Evolutionary conservation across 2,113 vertebrate genomes (phyloP).

Genomic region (Propithecus coquereli): DNA sequence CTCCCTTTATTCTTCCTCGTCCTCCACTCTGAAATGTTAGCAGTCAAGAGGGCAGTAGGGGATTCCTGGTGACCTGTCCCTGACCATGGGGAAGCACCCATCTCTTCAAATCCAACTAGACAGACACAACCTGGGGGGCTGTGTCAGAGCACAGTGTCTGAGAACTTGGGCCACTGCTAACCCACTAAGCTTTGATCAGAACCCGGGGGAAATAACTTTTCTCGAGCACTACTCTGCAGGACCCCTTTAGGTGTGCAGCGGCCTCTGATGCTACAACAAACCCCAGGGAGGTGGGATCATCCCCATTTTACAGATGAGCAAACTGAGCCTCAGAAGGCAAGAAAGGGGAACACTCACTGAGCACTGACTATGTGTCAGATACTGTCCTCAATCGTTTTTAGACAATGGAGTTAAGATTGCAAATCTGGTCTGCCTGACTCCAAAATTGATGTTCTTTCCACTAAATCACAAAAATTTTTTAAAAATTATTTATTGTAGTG

Average conservation of each 20-base stretch:
- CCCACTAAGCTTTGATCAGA: neutral
- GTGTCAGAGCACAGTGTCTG: neutral
- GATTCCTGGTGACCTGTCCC: neutral
- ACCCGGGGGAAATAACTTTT: neutral
- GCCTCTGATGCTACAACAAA: neutral
- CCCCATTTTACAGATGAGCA: neutral
- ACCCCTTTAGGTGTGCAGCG: neutral
- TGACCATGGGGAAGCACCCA: neutral
- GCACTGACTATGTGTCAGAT: fast-evolving
- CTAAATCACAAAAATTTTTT: neutral
- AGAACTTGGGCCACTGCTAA: neutral
- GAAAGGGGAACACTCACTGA: neutral
- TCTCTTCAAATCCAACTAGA: neutral
- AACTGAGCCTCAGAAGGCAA: neutral
- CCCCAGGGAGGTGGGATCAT: neutral
- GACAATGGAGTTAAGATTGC: neutral
- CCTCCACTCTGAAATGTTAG: neutral
- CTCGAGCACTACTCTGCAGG: neutral
- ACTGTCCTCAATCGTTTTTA: neutral
- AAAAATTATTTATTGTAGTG: neutral
- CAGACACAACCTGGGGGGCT: neutral
- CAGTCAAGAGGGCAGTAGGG: neutral
- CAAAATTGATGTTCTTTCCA: neutral
- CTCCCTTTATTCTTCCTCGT: neutral
- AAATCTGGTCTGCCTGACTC: neutral